Evolutionary conservation across 2,888 invertebrate species (phyloP).

Genomic region (Cephus pygmeus): DNA sequence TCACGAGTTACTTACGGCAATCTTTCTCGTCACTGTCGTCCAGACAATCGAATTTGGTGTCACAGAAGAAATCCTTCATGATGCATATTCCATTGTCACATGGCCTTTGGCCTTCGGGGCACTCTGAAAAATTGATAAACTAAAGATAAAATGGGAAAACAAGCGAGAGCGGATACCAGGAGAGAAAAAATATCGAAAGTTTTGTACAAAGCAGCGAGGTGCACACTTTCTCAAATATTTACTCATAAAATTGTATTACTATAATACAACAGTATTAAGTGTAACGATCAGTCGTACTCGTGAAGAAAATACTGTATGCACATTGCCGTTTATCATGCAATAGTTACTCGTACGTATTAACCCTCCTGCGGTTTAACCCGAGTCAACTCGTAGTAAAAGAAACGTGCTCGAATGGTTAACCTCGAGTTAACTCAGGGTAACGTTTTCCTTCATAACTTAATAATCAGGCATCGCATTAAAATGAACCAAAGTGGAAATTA

Average conservation of each 20-base stretch:
- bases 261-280: not conserved
- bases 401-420: too few relatives aligned
- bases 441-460: too few relatives aligned
- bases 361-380: too few relatives aligned
- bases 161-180: not conserved
- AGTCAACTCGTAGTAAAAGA: too few relatives aligned
- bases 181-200: conserved; percentile 1
- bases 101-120: conserved; percentile 66
- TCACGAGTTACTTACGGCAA: conserved; percentile 67
- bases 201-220: conserved; percentile 27
- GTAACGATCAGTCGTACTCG: not conserved
- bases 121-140: conserved; percentile 42
- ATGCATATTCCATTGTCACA: conserved; percentile 73
- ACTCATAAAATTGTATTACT: not conserved
- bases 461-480: too few relatives aligned
- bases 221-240: conserved; percentile 19
- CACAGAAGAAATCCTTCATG: conserved; percentile 69
- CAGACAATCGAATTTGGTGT: conserved; percentile 71
- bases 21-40: conserved; percentile 73
- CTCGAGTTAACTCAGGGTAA: too few relatives aligned
- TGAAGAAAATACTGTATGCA: conserved; percentile 29
- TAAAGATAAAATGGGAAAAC: not conserved
- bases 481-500: too few relatives aligned
- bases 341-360: conserved; percentile 18
- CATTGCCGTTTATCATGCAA: conserved; percentile 40